Percentiles rank a stretch among this genome's conserved stretches.
Evolutionary conservation across 2,888 invertebrate species (phyloP).

Genomic region (Altica lythri): DNA sequence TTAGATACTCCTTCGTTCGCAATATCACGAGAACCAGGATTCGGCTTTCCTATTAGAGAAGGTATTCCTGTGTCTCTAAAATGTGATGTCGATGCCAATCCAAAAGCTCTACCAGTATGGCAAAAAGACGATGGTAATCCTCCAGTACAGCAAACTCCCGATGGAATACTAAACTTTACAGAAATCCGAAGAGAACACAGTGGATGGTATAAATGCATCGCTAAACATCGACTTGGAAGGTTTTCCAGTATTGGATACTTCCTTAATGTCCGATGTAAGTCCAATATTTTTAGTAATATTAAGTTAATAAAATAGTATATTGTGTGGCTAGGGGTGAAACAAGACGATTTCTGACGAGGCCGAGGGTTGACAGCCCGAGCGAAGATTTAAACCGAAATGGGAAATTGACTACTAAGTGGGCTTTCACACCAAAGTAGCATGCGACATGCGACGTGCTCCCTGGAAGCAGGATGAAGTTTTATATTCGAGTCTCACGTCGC

Average conservation of each 20-base stretch:
- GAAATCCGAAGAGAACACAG: constrained; percentile 79
- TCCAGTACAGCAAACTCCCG: constrained; percentile 69
- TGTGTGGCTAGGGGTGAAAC: no score
- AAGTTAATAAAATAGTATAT: neutral
- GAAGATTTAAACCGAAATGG: no score
- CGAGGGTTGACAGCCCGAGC: neutral
- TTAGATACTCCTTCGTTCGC: constrained; percentile 91
- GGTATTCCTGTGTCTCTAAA: constrained; percentile 87
- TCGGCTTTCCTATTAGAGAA: constrained; percentile 85
- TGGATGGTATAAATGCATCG: constrained; percentile 92
- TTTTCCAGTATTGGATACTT: constrained; percentile 91
- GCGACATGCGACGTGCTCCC: no score
- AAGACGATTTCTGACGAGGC: no score
- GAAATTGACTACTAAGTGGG: no score
- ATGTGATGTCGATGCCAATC: constrained; percentile 94
- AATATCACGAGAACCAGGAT: constrained; percentile 90
- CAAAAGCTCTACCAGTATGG: constrained; percentile 84
- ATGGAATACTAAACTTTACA: constrained; percentile 85
- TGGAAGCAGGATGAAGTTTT: no score
- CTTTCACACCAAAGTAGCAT: no score
- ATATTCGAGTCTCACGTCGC: no score
- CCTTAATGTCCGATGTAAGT: constrained; percentile 86
- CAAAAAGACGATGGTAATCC: constrained; percentile 63
- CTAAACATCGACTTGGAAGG: constrained; percentile 79
- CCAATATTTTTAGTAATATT: constrained; percentile 12